These are phyloP conservation scores for Drosophila hydei DNA, from an alignment of 1,140 invertebrate genomes.

Conservation along the genomic window DNA sequence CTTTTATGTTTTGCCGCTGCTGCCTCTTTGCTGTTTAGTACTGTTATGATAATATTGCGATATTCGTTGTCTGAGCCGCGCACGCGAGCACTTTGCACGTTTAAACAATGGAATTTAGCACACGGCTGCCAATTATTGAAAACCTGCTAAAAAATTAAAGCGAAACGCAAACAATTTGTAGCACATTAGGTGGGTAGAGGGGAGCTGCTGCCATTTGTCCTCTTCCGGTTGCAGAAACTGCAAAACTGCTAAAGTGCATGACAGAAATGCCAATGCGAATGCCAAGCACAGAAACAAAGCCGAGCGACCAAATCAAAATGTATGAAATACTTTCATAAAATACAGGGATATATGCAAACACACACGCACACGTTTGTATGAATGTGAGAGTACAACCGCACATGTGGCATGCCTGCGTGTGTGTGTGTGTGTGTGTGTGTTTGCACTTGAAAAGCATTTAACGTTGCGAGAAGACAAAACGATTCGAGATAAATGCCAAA, in stretches of 20 bases:
- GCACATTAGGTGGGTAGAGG: neutral
- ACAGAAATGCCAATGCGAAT: constrained; percentile 51
- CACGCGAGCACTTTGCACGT: constrained; percentile 48
- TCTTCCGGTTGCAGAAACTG: constrained; percentile 44
- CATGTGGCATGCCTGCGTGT: constrained; percentile 34
- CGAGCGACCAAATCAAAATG: constrained; percentile 45
- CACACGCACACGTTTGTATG: constrained; percentile 5
- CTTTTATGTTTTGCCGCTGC: constrained; percentile 13
- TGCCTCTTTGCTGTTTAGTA: constrained; percentile 2
- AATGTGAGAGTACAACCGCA: constrained; percentile 25
- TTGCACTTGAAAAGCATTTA: constrained; percentile 64
- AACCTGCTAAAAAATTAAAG: constrained; percentile 53
- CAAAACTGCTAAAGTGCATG: constrained; percentile 46
- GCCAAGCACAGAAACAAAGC: constrained; percentile 52
- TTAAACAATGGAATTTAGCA: constrained; percentile 45
- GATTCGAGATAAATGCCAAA: constrained; percentile 70
- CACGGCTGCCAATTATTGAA: constrained; percentile 64
- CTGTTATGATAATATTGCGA: constrained; percentile 36
- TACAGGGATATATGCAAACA: constrained; percentile 19
- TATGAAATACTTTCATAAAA: constrained; percentile 54
- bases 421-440: constrained; percentile 28
- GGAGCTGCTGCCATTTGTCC: constrained; percentile 31
- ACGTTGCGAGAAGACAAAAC: constrained; percentile 41
- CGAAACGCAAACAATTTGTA: constrained; percentile 39
- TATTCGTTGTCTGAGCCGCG: constrained; percentile 43